Base-by-base conservation (phyloP, 2,888 invertebrate species). In the Drosophila mimetica region DNA sequence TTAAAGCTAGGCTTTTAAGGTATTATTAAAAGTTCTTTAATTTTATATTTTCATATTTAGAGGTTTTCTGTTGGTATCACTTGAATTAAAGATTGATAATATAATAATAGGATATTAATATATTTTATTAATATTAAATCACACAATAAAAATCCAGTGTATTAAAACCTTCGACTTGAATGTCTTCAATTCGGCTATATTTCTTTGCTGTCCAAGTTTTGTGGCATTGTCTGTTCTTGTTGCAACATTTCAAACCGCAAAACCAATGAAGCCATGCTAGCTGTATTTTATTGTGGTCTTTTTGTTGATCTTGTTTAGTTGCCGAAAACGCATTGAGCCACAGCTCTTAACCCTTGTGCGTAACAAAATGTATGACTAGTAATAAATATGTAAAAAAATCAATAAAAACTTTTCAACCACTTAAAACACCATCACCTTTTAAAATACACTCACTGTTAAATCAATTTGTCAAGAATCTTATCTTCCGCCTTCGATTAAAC, bases 241-340 rank as follows among this genome's bases (percentile, higher is more conserved):
- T 81, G 84, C 84, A 77, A 80, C 84, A 79, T 77, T 77, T 83
- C 37, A 57, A 57, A 66, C 75, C 70, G 77, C 80, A 74, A 57
- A 67, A 66, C 52, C 44, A 71, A 59, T 50, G 57, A 69, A 69
- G 70, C 74, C 66, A 39, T 51, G 54, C 50, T 50, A 48, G 37
- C 50, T 39, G 36, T 34, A 36, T 44, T 55, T 47, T 42, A 28
- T 37, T 52, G 44, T 36, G 51, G 37, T 32, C 57, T 44, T 37
- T 66, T 53, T 37, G 59, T 52, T 69, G 75, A 74, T 79, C 83
- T 80, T 69, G 77, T 83, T 70, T 36, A 18, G 64, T 64, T 66
- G 65, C 78, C 75, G 58, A 79, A 72, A 77, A 67, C 69, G 50
- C 70, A 65, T 64, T 63, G 52, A 30, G 22, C 58, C 54, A 37